Base-by-base conservation (phyloP, 2,113 vertebrate species). In the Galeopterus variegatus region DNA sequence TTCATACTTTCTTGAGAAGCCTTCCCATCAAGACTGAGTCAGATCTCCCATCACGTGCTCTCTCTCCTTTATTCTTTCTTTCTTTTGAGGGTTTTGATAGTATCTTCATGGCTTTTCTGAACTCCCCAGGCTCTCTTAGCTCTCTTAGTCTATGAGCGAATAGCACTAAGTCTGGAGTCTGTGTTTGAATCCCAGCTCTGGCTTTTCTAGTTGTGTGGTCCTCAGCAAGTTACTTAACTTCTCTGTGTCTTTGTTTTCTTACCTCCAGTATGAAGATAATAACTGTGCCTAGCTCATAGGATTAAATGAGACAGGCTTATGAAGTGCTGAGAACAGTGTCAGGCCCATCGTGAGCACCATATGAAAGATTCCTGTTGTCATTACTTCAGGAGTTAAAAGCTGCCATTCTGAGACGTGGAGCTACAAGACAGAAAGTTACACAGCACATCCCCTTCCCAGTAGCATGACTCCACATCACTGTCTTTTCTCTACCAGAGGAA, bases 1-100 rank as follows among this genome's bases (percentile, higher is more conserved):
- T 11, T 5, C 18, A n/a, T 31, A 15, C 8, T n/a, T 80, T 77
- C 56, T 88, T 56, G 23, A 50, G 70, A 84, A 76, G 45, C 0
- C 52, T 90, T 97, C 36, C 21, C 17, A 36, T 14, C 14, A 84
- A 96, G n/a, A 83, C 87, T 64, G 56, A 95, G 69, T 92, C 79
- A 79, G 17, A 60, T n/a, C 6, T 18, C 28, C 89, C 23, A 62
- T 48, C 41, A 17, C 18, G 5, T 26, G 21, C 33, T 88, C 4
- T 67, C 28, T 93, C 13, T 11, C 5, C 26, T 41, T 84, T 77
- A 33, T n/a, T 58, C 3, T 76, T 67, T 5, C 54, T 48, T 77
- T 93, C 73, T 36, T 21, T 28, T 72, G 80, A 21, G 13, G 18
- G 33, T 48, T 83, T 94, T 36, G 24, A 87, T 95, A 75, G 26